Conservation (phyloP, 2,113 vertebrate genomes). For the Shinisaurus crocodilurus region DNA sequence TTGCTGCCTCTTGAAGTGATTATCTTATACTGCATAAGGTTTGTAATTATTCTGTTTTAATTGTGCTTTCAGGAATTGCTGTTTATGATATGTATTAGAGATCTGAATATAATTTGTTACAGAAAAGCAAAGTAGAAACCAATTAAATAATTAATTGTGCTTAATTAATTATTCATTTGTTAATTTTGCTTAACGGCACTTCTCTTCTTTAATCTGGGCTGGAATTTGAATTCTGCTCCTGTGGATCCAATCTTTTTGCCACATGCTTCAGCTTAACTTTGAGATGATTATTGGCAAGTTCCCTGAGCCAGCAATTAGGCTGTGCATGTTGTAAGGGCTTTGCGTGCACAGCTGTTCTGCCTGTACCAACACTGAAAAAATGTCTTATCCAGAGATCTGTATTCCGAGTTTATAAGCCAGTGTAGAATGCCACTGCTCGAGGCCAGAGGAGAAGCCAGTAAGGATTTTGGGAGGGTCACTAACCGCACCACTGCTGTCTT, state of each 20-base stretch:
- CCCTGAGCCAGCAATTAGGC: background rate
- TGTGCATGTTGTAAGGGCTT: background rate
- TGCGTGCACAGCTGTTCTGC: background rate
- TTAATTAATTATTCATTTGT: background rate
- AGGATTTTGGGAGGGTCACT: background rate
- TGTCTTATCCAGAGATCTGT: background rate
- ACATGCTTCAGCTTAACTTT: background rate
- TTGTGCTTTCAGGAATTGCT: background rate
- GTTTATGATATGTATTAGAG: too few relatives aligned
- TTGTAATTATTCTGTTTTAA: background rate
- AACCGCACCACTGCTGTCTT: background rate
- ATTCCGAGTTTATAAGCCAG: background rate
- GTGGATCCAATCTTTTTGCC: background rate
- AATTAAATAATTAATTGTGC: background rate
- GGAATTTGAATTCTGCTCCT: slow-evolving; percentile 9
- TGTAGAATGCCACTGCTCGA: background rate
- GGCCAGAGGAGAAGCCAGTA: background rate
- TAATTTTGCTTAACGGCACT: background rate
- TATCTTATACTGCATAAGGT: background rate
- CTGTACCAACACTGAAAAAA: background rate
- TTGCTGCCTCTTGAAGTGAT: background rate
- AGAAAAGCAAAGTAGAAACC: background rate
- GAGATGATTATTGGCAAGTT: background rate
- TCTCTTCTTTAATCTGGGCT: background rate
- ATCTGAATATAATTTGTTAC: too few relatives aligned